Evolutionary conservation across 2,888 invertebrate species (phyloP).

Genomic region (Crioceris asparagi): DNA sequence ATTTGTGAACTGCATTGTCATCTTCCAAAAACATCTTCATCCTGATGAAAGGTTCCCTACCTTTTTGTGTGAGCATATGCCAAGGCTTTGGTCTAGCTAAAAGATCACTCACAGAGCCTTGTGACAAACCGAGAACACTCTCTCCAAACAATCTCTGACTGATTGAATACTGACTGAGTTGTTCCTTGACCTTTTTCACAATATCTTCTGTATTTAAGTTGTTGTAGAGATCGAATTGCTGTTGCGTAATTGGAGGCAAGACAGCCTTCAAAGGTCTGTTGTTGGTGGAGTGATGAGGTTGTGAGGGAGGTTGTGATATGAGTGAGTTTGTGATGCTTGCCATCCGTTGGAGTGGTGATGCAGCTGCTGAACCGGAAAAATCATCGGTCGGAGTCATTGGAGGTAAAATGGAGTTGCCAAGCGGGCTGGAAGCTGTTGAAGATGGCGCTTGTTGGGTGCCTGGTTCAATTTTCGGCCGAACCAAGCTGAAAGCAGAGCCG

Average conservation of each 20-base stretch:
- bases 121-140: conserved; percentile 90
- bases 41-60: conserved; percentile 90
- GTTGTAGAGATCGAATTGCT: conserved; percentile 96
- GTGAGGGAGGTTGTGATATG: conserved; percentile 80
- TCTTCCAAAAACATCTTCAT: conserved; percentile 98
- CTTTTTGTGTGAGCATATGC: conserved; percentile 98
- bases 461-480: conserved; percentile 76
- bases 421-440: conserved; percentile 72
- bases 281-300: conserved; percentile 71
- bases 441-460: conserved; percentile 57
- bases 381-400: conserved; percentile 75
- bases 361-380: conserved; percentile 67
- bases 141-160: conserved; percentile 98
- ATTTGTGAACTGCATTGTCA: conserved; percentile 87
- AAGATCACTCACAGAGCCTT: conserved; percentile 95
- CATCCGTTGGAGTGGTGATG: conserved; percentile 93
- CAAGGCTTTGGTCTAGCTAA: conserved; percentile 96
- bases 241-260: conserved; percentile 94
- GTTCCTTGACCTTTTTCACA: conserved; percentile 91
- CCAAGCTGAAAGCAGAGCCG: conserved; percentile 78
- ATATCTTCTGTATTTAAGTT: conserved; percentile 98
- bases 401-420: conserved; percentile 76
- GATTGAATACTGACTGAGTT: conserved; percentile 89
- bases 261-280: conserved; percentile 92
- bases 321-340: conserved; percentile 96